Conservation (phyloP, 2,797 vertebrate species). For the Pangasius larnaudii region DNA sequence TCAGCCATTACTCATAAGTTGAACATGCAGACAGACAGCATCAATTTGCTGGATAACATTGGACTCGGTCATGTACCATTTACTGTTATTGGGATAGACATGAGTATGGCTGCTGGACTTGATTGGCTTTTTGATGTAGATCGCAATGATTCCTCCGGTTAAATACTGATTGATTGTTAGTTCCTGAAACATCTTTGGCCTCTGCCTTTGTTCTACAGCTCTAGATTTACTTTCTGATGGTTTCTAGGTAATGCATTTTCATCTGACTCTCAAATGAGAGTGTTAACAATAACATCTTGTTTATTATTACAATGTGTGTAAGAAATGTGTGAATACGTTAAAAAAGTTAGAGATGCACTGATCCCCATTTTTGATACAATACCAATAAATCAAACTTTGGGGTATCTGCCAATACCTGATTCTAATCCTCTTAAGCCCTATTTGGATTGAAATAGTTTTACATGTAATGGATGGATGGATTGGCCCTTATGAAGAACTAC, state of each 20-base stretch:
- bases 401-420: not conserved
- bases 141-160: constrained; percentile 61
- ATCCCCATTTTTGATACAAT: not conserved
- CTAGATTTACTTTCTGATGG: constrained; percentile 53
- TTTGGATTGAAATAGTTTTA: not conserved
- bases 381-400: not conserved
- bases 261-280: not conserved
- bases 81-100: constrained; percentile 73
- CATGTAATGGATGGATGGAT: not conserved
- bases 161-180: constrained; percentile 69
- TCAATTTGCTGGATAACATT: constrained; percentile 70
- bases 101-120: constrained; percentile 59
- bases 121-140: constrained; percentile 70
- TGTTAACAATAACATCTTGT: not conserved
- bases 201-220: constrained; percentile 51
- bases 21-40: constrained; percentile 72
- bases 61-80: constrained; percentile 62
- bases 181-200: constrained; percentile 60
- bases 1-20: constrained; percentile 69
- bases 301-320: not conserved
- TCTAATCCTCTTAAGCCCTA: not conserved
- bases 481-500: not conserved
- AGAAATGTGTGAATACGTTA: not conserved
- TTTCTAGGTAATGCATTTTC: constrained; percentile 68
- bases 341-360: not conserved